Conservation (phyloP, 1,140 invertebrate species). For the Cepaea nemoralis region DNA sequence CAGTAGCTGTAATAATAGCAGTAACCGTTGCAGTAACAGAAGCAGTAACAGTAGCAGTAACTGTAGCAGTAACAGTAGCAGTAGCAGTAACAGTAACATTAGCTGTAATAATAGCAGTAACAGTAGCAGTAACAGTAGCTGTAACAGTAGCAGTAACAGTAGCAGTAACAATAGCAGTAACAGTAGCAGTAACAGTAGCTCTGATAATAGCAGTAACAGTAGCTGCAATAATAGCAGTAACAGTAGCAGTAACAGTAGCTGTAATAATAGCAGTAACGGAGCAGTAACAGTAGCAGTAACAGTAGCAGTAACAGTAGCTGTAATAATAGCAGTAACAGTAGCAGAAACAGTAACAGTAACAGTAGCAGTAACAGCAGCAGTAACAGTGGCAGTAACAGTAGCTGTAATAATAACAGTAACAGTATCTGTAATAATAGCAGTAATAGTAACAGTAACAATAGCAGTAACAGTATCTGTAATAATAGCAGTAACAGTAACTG, state of each 20-base stretch:
- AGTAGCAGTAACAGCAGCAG: conserved; percentile 30
- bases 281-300: conserved; percentile 14
- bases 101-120: too few relatives aligned
- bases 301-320: conserved; percentile 27
- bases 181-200: too few relatives aligned
- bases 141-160: conserved; percentile 27
- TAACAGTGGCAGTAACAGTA: conserved; percentile 36
- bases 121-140: too few relatives aligned
- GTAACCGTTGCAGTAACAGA: conserved; percentile 27
- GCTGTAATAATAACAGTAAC: conserved; percentile 28
- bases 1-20: too few relatives aligned
- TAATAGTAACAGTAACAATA: conserved; percentile 11
- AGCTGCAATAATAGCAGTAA: too few relatives aligned
- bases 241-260: background rate
- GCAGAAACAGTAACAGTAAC: conserved; percentile 10
- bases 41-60: too few relatives aligned
- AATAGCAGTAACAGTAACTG: background rate
- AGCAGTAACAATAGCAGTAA: too few relatives aligned
- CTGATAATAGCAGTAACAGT: too few relatives aligned
- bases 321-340: conserved; percentile 33
- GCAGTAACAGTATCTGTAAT: background rate
- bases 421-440: conserved; percentile 27
- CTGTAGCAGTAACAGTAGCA: too few relatives aligned
- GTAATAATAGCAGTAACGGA: conserved; percentile 3
- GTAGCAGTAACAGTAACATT: too few relatives aligned